Evolutionary conservation across 2,113 vertebrate species (phyloP).

Genomic region (Ifrita kowaldi): DNA sequence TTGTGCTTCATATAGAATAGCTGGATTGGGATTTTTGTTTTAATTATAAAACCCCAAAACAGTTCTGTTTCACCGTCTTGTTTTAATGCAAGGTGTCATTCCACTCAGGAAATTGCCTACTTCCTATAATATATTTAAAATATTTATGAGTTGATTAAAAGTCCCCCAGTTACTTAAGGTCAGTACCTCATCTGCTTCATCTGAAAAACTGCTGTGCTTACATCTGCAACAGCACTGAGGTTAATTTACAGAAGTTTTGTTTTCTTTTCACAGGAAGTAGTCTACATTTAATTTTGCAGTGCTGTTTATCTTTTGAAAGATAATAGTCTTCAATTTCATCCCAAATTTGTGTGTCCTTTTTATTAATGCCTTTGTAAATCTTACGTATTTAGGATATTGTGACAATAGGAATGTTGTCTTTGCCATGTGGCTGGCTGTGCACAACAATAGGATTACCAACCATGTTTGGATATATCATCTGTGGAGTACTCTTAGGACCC

Average conservation of each 20-base stretch:
- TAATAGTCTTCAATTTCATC: background rate
- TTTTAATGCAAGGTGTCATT: background rate
- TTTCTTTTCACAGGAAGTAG: background rate
- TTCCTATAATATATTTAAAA: background rate
- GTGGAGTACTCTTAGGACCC: slow-evolving; percentile 91
- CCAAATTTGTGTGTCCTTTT: background rate
- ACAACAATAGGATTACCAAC: slow-evolving; percentile 86
- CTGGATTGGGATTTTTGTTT: background rate
- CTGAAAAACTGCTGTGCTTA: background rate
- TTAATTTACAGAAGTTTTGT: background rate
- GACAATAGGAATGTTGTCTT: slow-evolving; percentile 88
- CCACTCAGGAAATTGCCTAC: background rate
- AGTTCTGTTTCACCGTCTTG: background rate
- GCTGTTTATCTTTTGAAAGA: background rate
- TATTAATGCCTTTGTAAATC: background rate
- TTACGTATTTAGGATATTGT: slow-evolving; percentile 84
- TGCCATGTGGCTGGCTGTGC: slow-evolving; percentile 95
- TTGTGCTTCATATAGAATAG: background rate
- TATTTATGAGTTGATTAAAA: background rate
- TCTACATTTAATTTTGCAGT: background rate
- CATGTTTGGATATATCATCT: slow-evolving; percentile 97
- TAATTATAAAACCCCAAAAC: background rate
- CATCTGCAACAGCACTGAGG: background rate
- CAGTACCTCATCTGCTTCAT: background rate
- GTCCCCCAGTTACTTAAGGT: background rate